Conservation (phyloP, 2,888 invertebrate genomes). For the Melinaea marsaeus region DNA sequence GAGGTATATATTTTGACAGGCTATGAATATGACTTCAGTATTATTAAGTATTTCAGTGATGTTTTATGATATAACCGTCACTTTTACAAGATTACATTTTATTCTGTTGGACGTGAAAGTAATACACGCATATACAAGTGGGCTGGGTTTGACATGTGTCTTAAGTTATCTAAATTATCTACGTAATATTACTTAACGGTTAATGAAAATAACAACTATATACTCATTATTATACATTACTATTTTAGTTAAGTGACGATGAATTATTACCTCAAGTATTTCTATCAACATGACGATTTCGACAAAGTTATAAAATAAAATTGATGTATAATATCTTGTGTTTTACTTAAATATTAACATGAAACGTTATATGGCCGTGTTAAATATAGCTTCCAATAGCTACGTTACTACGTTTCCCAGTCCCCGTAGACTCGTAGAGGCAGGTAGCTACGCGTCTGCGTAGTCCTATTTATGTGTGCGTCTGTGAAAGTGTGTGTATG, state of each 20-base stretch:
- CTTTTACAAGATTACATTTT: constrained; percentile 14
- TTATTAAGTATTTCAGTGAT: constrained; percentile 5
- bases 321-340: neutral
- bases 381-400: constrained; percentile 45
- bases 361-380: constrained; percentile 38
- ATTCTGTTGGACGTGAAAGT: constrained; percentile 15
- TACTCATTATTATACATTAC: too few relatives aligned
- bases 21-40: neutral
- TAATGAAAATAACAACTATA: too few relatives aligned
- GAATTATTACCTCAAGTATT: too few relatives aligned
- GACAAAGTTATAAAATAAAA: neutral
- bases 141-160: constrained; percentile 12
- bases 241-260: too few relatives aligned
- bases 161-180: neutral
- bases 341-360: neutral
- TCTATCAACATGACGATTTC: too few relatives aligned
- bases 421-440: constrained; percentile 40
- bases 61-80: constrained; percentile 12
- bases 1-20: neutral
- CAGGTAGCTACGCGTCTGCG: constrained; percentile 41
- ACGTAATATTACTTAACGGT: neutral
- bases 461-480: constrained; percentile 26
- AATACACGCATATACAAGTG: constrained; percentile 23
- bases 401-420: constrained; percentile 40
- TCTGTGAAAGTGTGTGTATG: constrained; percentile 56